Conservation (phyloP, 92 coral and sea anemone genomes). For the Diadumene lineata region DNA sequence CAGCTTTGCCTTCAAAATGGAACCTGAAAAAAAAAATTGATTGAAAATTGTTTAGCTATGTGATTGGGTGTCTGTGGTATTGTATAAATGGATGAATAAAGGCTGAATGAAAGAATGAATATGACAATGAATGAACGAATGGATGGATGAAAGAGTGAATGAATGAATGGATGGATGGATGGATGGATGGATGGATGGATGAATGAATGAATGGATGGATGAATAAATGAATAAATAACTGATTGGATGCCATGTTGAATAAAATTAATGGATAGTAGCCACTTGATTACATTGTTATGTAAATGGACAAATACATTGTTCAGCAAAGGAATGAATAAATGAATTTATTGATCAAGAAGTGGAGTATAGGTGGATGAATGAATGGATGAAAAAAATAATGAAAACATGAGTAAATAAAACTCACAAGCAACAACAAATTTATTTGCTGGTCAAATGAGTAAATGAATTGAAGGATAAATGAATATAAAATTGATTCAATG, state of each 20-base stretch:
- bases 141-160: not conserved
- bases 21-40: constrained; percentile 39
- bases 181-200: too few relatives aligned
- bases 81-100: not conserved
- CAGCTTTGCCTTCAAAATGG: constrained; percentile 92
- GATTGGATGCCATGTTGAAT: too few relatives aligned
- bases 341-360: not conserved
- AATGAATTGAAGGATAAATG: not conserved
- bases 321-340: not conserved
- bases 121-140: not conserved
- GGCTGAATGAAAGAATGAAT: not conserved
- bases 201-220: not conserved
- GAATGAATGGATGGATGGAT: not conserved
- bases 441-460: too few relatives aligned
- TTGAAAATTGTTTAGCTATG: not conserved
- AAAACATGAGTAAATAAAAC: not conserved
- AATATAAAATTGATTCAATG: not conserved
- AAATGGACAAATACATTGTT: not conserved
- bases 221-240: not conserved
- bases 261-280: too few relatives aligned
- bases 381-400: not conserved
- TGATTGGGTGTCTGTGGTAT: not conserved
- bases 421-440: too few relatives aligned
- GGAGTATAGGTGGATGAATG: not conserved
- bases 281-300: too few relatives aligned